Conservation (phyloP, 2,888 invertebrate species). For the Drosophila mercatorum region DNA sequence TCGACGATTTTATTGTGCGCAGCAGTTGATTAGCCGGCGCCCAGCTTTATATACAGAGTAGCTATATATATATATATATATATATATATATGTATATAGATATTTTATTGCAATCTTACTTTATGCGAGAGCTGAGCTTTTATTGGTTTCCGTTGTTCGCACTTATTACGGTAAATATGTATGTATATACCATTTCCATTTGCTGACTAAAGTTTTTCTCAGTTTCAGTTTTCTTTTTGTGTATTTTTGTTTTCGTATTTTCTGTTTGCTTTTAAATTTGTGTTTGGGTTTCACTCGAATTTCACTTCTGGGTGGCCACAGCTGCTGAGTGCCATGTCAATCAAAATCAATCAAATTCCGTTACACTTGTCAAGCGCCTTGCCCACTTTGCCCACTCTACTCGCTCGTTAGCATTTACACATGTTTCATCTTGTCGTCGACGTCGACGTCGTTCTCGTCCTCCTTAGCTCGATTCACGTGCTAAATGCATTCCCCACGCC, state of each 20-base stretch:
- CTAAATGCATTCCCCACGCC: conserved; percentile 24
- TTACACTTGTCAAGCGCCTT: conserved; percentile 34
- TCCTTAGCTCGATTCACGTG: conserved; percentile 46
- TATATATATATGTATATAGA: conserved; percentile 32
- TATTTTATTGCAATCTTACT: conserved; percentile 55
- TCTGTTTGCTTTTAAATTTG: conserved; percentile 6
- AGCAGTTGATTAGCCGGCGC: conserved; percentile 62
- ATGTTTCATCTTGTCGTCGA: conserved; percentile 45
- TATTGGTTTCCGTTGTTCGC: conserved; percentile 44
- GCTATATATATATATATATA: conserved; percentile 2
- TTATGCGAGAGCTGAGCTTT: conserved; percentile 34
- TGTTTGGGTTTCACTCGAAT: conserved; percentile 17
- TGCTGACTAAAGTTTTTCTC: conserved; percentile 20
- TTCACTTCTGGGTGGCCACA: conserved; percentile 48
- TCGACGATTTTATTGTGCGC: conserved; percentile 43
- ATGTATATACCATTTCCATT: background rate
- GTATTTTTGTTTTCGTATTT: conserved; percentile 3
- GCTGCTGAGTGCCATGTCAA: conserved; percentile 60
- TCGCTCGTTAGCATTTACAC: conserved; percentile 68
- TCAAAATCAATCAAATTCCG: conserved; percentile 78
- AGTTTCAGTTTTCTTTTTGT: background rate
- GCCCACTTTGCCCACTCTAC: conserved; percentile 18
- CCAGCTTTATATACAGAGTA: background rate
- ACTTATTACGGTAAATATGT: conserved; percentile 10
- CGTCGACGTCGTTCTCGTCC: background rate